Conservation (phyloP, 2,797 vertebrate genomes). For the Acropternis orthonyx region DNA sequence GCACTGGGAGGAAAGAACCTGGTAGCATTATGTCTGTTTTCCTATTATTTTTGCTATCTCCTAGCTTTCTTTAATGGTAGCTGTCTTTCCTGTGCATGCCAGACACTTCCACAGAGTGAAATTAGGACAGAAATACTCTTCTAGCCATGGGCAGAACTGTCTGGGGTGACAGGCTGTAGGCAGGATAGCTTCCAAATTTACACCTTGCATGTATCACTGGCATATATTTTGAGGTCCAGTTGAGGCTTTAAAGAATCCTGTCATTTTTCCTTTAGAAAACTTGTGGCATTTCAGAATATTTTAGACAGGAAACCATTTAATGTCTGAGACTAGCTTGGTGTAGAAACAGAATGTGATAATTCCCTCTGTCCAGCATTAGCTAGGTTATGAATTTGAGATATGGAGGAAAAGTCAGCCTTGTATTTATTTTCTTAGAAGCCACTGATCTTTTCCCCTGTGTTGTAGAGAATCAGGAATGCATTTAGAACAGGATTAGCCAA, state of each 20-base stretch:
- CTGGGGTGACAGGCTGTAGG: not conserved
- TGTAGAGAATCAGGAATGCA: not conserved
- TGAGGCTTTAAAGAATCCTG: not conserved
- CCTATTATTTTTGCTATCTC: not conserved
- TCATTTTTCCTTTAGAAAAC: not conserved
- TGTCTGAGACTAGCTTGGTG: not conserved
- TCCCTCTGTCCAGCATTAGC: not conserved
- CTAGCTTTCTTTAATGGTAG: not conserved
- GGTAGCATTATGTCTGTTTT: not conserved
- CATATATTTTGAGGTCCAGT: not conserved
- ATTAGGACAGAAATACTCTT: not conserved
- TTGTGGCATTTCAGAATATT: not conserved
- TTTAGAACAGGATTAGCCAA: not conserved
- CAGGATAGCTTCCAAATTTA: not conserved
- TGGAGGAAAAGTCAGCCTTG: not conserved
- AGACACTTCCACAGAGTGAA: not conserved
- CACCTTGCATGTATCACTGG: rapidly evolving
- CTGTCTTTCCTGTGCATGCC: not conserved
- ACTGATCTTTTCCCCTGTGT: not conserved
- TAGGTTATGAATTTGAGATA: not conserved
- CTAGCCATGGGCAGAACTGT: not conserved
- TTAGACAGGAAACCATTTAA: not conserved
- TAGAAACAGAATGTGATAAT: not conserved
- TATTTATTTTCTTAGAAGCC: not conserved
- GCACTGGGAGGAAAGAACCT: not conserved